phyloP scores from a whole-genome alignment of 2,113 vertebrate species.

The Neomonachus schauinslandi region DNA sequence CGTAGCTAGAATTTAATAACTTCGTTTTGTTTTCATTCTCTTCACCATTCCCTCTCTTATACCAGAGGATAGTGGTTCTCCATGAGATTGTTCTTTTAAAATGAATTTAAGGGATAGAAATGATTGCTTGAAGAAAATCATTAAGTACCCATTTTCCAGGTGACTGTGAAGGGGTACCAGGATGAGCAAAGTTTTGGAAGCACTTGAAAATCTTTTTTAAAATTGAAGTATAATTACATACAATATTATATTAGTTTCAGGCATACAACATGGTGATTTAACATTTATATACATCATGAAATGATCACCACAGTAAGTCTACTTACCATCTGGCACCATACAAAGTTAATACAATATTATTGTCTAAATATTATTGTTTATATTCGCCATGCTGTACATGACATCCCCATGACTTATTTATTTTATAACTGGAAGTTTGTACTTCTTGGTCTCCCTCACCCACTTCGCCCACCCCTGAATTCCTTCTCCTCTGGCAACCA shows the following conservation, averaged over 20 bases:
- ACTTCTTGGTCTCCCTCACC: not conserved
- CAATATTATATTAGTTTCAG: not conserved
- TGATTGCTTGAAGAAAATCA: not conserved
- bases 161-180: not conserved
- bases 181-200: not conserved
- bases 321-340: not conserved
- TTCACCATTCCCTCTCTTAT: not conserved
- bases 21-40: not conserved
- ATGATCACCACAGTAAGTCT: not conserved
- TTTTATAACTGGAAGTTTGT: not conserved
- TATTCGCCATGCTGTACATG: not conserved
- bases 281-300: not conserved
- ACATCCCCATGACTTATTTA: not conserved
- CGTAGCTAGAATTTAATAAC: slow-evolving; percentile 36
- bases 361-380: not conserved
- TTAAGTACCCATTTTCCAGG: not conserved
- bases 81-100: slow-evolving; percentile 8
- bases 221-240: not conserved
- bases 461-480: no score
- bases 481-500: not conserved
- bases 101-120: not conserved
- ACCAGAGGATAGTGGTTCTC: slow-evolving; percentile 1
- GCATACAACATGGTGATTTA: not conserved
- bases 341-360: not conserved
- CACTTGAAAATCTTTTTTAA: not conserved